Conservation (phyloP, 2,113 vertebrate genomes). For the Tenrec ecaudatus region DNA sequence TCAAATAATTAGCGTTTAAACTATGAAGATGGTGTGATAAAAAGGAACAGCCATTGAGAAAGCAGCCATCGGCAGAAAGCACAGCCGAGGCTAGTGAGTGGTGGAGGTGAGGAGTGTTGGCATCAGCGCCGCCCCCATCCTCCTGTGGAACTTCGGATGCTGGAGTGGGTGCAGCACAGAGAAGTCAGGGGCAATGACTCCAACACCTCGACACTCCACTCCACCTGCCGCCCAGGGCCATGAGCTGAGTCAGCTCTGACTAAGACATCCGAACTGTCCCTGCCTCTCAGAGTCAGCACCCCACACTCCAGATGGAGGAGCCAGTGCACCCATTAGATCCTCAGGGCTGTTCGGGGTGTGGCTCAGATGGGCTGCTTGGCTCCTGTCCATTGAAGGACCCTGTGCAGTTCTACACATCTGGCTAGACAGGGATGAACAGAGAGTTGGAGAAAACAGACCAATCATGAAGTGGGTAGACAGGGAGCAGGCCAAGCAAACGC, state of each 20-base stretch:
- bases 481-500: no score
- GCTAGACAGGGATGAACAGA: neutral
- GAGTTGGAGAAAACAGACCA: neutral
- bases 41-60: neutral
- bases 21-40: neutral
- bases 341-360: neutral
- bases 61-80: neutral
- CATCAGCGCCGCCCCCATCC: no score
- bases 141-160: neutral
- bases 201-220: neutral
- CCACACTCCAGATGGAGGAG: neutral
- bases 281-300: neutral
- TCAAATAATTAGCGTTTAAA: conserved; percentile 2
- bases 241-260: neutral
- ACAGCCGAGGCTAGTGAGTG: no score
- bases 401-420: neutral
- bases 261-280: rapidly evolving
- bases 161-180: neutral
- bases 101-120: neutral
- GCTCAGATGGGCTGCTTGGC: neutral
- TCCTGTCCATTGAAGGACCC: neutral
- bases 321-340: neutral
- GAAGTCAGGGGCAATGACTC: neutral
- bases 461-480: no score
- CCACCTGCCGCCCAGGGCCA: neutral